These are phyloP conservation scores for Neolamprologus ventralis DNA, from an alignment of 2,113 vertebrate genomes.

Conservation along the genomic window DNA sequence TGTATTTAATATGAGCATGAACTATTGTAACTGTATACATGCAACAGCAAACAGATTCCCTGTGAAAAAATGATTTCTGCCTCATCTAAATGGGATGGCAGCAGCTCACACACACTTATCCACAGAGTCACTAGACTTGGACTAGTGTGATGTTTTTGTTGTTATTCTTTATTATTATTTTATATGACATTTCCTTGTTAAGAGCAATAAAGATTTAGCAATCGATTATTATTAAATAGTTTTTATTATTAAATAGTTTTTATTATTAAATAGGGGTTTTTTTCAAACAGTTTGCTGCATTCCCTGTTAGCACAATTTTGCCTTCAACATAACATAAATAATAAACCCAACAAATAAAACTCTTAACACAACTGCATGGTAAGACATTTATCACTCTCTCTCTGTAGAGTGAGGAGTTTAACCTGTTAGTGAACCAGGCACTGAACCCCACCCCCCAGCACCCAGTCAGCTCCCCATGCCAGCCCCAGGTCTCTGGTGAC, in stretches of 20 bases:
- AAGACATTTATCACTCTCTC: constrained; percentile 20
- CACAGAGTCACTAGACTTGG: neutral
- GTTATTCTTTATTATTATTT: neutral
- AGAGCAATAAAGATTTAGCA: neutral
- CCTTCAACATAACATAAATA: neutral
- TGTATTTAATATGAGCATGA: neutral
- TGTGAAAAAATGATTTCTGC: neutral
- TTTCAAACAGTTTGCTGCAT: neutral
- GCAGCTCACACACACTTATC: neutral
- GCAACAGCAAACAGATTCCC: neutral
- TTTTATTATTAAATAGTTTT: neutral
- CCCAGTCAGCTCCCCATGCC: neutral
- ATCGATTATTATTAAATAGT: neutral
- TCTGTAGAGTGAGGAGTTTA: constrained; percentile 17
- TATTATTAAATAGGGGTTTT: no score
- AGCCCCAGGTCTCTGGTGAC: neutral
- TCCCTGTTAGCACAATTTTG: neutral
- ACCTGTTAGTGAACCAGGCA: constrained; percentile 19
- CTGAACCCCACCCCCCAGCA: neutral
- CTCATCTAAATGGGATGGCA: neutral
- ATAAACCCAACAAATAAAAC: neutral
- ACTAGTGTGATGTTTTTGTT: neutral
- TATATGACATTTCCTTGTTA: neutral
- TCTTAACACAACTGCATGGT: neutral
- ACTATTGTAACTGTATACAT: neutral